phyloP scores from a whole-genome alignment of 1,140 invertebrate genomes.

The Drosophila teissieri region DNA sequence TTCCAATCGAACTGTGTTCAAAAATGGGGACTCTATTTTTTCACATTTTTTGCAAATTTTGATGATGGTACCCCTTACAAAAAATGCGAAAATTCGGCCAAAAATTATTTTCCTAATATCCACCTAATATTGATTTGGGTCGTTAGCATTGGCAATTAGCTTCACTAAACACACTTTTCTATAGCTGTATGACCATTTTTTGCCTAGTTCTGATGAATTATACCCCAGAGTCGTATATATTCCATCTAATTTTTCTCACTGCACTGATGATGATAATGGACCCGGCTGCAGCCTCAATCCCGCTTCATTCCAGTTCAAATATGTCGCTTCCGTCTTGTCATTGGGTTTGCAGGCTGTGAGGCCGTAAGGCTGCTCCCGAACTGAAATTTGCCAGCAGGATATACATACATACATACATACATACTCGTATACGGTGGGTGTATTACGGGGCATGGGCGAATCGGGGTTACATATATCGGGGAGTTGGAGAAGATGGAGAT shows the following conservation, averaged over 20 bases:
- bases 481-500: not conserved
- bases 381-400: conserved; percentile 34
- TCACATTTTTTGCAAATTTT: too few relatives aligned
- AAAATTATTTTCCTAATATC: too few relatives aligned
- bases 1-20: too few relatives aligned
- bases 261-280: conserved; percentile 42
- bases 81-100: too few relatives aligned
- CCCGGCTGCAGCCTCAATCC: conserved; percentile 32
- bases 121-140: too few relatives aligned
- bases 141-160: too few relatives aligned
- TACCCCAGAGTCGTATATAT: too few relatives aligned
- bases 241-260: not conserved
- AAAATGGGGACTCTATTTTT: too few relatives aligned
- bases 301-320: conserved; percentile 60
- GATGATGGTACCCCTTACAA: too few relatives aligned
- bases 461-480: not conserved
- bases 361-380: conserved; percentile 51
- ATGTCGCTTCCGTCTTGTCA: conserved; percentile 72
- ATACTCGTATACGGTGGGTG: not conserved
- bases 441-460: not conserved
- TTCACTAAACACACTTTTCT: too few relatives aligned
- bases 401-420: not conserved
- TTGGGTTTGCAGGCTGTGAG: conserved; percentile 31
- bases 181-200: too few relatives aligned
- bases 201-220: too few relatives aligned